phyloP scores from a whole-genome alignment of 1,140 invertebrate species.

The Wasmannia auropunctata region DNA sequence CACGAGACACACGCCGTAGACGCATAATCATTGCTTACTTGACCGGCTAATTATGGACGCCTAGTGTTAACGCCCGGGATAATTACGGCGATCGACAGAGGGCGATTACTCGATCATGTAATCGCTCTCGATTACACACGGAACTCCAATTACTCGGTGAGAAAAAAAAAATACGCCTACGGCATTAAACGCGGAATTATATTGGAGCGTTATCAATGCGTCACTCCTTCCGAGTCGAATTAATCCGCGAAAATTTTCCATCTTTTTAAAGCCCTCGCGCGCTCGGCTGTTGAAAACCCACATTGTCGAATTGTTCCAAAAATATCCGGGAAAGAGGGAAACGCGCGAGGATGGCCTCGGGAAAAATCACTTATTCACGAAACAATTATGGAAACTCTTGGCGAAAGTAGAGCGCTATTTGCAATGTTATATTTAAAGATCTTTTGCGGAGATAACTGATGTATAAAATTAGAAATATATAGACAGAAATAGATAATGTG shows the following conservation, averaged over 20 bases:
- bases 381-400: not conserved
- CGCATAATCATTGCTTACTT: slow-evolving; percentile 33
- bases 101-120: not conserved
- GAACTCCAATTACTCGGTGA: not conserved
- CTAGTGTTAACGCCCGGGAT: slow-evolving; percentile 2
- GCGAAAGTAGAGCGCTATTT: not conserved
- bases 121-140: not conserved
- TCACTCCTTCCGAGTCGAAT: not conserved
- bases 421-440: not conserved
- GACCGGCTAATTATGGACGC: slow-evolving; percentile 39
- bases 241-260: not conserved
- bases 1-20: not conserved
- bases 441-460: not conserved
- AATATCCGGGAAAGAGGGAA: not conserved
- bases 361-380: not conserved
- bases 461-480: not conserved
- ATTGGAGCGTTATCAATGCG: not conserved
- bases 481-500: not conserved
- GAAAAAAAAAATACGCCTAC: not conserved
- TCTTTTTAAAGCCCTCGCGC: not conserved
- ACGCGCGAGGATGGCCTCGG: not conserved
- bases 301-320: not conserved
- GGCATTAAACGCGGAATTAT: too few species aligned
- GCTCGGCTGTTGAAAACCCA: not conserved
- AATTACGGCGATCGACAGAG: not conserved